Conservation (phyloP, 2,797 vertebrate species). For the Lepilemur ruficaudatus region DNA sequence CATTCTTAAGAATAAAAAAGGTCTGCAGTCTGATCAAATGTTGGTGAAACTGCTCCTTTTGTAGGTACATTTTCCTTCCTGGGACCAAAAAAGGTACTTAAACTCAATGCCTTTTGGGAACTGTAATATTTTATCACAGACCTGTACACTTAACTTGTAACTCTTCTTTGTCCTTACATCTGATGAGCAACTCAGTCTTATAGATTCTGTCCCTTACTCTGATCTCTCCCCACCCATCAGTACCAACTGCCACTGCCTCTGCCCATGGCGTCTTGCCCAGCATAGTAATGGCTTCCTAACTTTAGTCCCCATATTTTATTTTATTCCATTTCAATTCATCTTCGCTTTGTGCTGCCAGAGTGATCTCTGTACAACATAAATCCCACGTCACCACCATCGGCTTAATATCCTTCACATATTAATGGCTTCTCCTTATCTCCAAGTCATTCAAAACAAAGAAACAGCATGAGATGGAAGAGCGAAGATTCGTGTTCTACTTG, state of each 20-base stretch:
- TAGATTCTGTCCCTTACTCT: neutral
- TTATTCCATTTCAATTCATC: neutral
- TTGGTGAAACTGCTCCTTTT: neutral
- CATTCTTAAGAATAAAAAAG: neutral
- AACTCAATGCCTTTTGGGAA: neutral
- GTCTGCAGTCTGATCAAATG: neutral
- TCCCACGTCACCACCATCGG: neutral
- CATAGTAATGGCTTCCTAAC: neutral
- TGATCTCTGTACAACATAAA: slow-evolving; percentile 1
- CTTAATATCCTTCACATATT: neutral
- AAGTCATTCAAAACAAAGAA: neutral
- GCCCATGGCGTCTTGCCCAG: neutral
- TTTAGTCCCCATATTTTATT: neutral
- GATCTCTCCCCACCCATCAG: neutral
- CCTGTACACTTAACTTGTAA: neutral
- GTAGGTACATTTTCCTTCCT: neutral
- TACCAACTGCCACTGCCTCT: neutral
- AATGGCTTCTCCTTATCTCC: neutral
- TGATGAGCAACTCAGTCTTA: neutral
- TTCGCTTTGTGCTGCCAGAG: neutral
- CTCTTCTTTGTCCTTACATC: neutral
- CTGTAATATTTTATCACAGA: slow-evolving; percentile 8
- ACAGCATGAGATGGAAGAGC: neutral
- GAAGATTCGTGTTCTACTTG: neutral
- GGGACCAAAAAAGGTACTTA: neutral